Conservation (phyloP, 2,113 vertebrate genomes). For the Takifugu bimaculatus region DNA sequence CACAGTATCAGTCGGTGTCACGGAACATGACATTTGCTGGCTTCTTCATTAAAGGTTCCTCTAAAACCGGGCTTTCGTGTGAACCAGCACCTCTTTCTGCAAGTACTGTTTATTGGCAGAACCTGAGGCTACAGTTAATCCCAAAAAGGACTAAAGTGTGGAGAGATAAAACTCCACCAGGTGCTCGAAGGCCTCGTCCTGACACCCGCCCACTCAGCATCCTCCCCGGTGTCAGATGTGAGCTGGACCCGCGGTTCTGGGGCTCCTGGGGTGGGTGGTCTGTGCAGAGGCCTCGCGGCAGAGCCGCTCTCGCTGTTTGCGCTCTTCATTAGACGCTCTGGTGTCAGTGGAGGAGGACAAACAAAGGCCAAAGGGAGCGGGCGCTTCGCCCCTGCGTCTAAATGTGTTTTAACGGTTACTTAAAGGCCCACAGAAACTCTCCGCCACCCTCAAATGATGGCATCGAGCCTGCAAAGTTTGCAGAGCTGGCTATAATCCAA, state of each 20-base stretch:
- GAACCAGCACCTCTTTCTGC: too few relatives aligned
- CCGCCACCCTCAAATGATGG: constrained; percentile 61
- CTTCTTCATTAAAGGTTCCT: too few relatives aligned
- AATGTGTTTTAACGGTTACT: constrained; percentile 76
- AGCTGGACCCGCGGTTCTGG: too few relatives aligned
- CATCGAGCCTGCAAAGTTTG: constrained; percentile 71
- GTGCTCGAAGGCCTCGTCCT: too few relatives aligned
- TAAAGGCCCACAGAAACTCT: constrained; percentile 43
- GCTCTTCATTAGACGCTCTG: constrained; percentile 72
- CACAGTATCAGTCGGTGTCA: not conserved
- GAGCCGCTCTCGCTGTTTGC: constrained; percentile 67
- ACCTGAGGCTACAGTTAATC: too few relatives aligned
- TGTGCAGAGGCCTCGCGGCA: constrained; percentile 27
- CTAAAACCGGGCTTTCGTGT: too few relatives aligned
- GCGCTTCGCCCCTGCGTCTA: constrained; percentile 54
- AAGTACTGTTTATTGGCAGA: too few relatives aligned
- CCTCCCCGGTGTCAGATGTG: too few relatives aligned
- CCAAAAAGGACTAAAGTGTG: too few relatives aligned
- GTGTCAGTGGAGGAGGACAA: constrained; percentile 70
- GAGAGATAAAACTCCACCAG: too few relatives aligned
- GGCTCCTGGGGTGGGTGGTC: constrained; percentile 64
- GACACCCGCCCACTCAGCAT: too few relatives aligned
- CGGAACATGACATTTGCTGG: too few relatives aligned
- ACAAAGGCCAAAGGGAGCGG: constrained; percentile 68
- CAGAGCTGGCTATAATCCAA: constrained; percentile 76